Conservation (phyloP, 2,797 vertebrate genomes). For the Acanthurus lineatus region DNA sequence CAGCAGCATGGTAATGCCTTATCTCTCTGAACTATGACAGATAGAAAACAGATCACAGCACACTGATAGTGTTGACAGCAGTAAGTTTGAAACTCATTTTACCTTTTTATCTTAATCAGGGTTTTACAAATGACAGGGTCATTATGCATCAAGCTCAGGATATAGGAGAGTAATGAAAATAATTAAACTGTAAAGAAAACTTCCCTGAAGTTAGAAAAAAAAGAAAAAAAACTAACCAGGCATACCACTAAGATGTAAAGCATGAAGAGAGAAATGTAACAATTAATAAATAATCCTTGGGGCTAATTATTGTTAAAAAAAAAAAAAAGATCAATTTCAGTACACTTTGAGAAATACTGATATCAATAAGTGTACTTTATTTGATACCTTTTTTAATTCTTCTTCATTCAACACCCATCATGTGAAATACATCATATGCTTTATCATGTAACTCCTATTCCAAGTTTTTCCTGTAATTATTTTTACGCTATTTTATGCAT, state of each 20-base stretch:
- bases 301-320: too few relatives aligned
- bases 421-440: too few relatives aligned
- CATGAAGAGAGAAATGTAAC: conserved; percentile 12
- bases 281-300: conserved; percentile 16
- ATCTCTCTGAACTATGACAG: conserved; percentile 61
- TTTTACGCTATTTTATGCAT: too few relatives aligned
- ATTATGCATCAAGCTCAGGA: neutral
- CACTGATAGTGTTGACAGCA: conserved; percentile 10
- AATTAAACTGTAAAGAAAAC: neutral
- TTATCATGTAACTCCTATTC: too few relatives aligned
- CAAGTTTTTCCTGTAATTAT: too few relatives aligned
- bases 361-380: too few relatives aligned
- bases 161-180: conserved; percentile 6
- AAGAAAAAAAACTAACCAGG: conserved; percentile 13
- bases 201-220: neutral
- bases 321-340: too few relatives aligned
- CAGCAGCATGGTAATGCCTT: conserved; percentile 70
- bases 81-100: neutral
- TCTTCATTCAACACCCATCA: too few relatives aligned
- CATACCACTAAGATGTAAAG: conserved; percentile 10
- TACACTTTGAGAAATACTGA: too few relatives aligned
- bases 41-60: conserved; percentile 33
- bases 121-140: neutral
- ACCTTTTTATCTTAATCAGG: neutral
- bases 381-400: too few relatives aligned